Percentiles rank a stretch among this genome's conserved stretches.
phyloP scores from a whole-genome alignment of 53 echinoderm and acorn worm species.

The Henricia sp. region DNA sequence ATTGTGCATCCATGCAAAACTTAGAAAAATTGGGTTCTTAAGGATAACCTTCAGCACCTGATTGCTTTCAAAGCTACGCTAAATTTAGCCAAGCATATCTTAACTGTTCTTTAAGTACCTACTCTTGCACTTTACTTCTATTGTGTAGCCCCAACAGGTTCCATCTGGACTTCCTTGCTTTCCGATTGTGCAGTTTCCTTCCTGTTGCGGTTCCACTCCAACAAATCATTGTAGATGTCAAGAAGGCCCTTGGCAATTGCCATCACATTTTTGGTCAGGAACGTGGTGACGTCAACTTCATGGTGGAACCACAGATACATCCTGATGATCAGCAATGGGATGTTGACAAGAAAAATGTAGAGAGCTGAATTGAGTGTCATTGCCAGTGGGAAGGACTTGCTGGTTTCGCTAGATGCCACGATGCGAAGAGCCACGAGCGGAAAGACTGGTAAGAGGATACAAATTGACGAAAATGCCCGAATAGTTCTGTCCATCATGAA shows the following conservation, averaged over 20 bases:
- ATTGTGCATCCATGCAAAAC: too few species aligned
- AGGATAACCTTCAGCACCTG: too few species aligned
- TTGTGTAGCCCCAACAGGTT: too few species aligned
- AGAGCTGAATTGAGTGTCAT: constrained; percentile 44
- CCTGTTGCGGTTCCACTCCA: neutral
- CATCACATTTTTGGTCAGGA: constrained; percentile 83
- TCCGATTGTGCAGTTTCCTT: neutral
- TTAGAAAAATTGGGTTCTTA: too few species aligned
- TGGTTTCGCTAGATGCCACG: constrained; percentile 7
- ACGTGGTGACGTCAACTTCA: constrained; percentile 65
- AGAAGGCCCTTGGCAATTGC: constrained; percentile 64
- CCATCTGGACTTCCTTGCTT: constrained; percentile 33
- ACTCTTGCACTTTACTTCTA: too few species aligned
- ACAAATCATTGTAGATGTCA: constrained; percentile 68
- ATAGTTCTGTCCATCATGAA: constrained; percentile 24
- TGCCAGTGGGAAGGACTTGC: constrained; percentile 35
- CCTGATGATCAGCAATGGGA: constrained; percentile 53
- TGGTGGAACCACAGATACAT: constrained; percentile 59
- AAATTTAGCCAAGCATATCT: too few species aligned
- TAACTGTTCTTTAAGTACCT: too few species aligned
- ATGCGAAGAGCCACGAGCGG: constrained; percentile 48
- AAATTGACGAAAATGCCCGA: constrained; percentile 52
- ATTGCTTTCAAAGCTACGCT: too few species aligned
- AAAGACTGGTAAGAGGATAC: constrained; percentile 47
- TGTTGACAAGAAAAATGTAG: constrained; percentile 51